Conservation (phyloP, 2,797 vertebrate genomes). For the Lithobates pipiens region DNA sequence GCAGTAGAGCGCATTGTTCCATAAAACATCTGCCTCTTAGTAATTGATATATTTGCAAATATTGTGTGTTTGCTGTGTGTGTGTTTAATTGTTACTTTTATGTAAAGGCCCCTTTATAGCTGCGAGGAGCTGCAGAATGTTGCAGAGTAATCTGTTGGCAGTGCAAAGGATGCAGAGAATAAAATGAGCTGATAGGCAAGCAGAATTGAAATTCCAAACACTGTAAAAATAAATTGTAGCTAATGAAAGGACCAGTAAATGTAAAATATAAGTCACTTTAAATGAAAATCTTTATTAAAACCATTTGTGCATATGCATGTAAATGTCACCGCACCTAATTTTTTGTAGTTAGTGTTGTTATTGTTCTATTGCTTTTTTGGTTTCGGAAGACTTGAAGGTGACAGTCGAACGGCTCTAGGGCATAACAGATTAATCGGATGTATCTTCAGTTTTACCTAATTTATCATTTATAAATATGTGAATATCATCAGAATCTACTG, state of each 20-base stretch:
- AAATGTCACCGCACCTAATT: not conserved
- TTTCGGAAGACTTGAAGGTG: not conserved
- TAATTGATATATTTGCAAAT: constrained; percentile 58
- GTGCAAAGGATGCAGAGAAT: not conserved
- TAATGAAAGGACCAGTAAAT: not conserved
- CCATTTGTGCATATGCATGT: not conserved
- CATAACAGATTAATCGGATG: no score
- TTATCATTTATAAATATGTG: no score
- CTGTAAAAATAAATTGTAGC: constrained; percentile 9
- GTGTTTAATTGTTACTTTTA: constrained; percentile 48
- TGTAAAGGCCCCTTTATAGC: constrained; percentile 40
- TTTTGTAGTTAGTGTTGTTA: not conserved
- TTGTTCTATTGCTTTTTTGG: not conserved
- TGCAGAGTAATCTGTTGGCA: constrained; percentile 35
- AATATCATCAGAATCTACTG: no score
- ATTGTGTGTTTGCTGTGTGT: constrained; percentile 38
- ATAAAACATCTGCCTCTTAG: constrained; percentile 60
- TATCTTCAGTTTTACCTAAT: no score
- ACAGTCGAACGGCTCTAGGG: no score
- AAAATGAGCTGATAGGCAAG: constrained; percentile 1
- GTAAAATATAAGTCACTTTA: not conserved
- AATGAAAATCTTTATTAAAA: not conserved
- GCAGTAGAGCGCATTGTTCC: constrained; percentile 46
- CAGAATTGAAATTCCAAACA: constrained; percentile 10
- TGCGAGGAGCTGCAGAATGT: constrained; percentile 42